These are phyloP conservation scores for Mesembrinibis cayennensis DNA, from an alignment of 2,113 vertebrate genomes.

Conservation along the genomic window DNA sequence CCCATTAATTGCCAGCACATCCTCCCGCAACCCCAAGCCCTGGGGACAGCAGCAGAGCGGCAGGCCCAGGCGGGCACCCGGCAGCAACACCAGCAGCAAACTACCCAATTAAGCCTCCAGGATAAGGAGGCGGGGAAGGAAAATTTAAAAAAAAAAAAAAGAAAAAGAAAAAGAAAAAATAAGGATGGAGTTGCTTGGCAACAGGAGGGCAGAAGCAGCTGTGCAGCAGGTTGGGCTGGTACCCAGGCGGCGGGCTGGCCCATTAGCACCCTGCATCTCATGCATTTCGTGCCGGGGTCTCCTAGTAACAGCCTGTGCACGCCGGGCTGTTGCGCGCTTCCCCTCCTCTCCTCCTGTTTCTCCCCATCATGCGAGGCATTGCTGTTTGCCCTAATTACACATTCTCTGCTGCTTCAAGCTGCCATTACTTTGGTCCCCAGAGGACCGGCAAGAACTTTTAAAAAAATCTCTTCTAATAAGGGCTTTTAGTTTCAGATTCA, in stretches of 20 bases:
- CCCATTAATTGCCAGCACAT: constrained; percentile 85
- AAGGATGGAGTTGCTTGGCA: constrained; percentile 91
- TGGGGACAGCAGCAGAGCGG: constrained; percentile 74
- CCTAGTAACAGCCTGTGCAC: constrained; percentile 85
- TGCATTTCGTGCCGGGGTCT: constrained; percentile 84
- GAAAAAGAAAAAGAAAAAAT: constrained; percentile 14
- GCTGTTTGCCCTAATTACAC: constrained; percentile 79
- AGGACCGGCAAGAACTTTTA: constrained; percentile 70
- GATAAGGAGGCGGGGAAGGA: constrained; percentile 29
- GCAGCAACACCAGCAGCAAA: constrained; percentile 80
- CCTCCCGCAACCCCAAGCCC: constrained; percentile 46
- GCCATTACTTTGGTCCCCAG: constrained; percentile 77
- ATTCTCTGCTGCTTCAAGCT: constrained; percentile 75
- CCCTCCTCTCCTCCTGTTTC: constrained; percentile 67
- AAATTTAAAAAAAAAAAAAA: neutral
- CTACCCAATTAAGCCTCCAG: constrained; percentile 82
- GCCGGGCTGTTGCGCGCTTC: constrained; percentile 65
- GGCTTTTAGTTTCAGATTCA: constrained; percentile 75
- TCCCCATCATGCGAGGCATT: constrained; percentile 67
- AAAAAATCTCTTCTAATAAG: constrained; percentile 73
- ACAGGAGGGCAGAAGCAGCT: constrained; percentile 82
- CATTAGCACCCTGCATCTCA: constrained; percentile 90
- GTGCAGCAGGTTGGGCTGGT: constrained; percentile 91
- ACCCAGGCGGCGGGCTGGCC: constrained; percentile 86
- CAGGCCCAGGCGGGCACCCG: constrained; percentile 81